Percentiles rank a stretch among this genome's conserved stretches.
These are phyloP conservation scores for Spisula solida DNA, from an alignment of 2,888 invertebrate genomes.

Conservation along the genomic window DNA sequence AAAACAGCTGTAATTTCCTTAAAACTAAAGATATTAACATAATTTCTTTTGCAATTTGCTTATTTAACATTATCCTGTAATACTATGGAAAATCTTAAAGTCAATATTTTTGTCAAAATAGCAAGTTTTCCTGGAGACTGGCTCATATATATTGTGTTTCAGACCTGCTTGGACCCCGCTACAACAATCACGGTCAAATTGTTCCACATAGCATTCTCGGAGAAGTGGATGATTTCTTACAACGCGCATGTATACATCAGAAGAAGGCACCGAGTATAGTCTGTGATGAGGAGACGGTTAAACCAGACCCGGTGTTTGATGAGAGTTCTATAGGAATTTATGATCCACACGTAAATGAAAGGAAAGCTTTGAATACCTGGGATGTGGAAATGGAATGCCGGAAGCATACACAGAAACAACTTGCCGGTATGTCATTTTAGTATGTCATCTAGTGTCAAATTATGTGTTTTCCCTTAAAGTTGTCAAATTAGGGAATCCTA, in stretches of 20 bases:
- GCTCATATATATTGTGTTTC: slow-evolving; percentile 7
- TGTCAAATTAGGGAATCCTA: no score
- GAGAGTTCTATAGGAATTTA: background rate
- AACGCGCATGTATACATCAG: slow-evolving; percentile 27
- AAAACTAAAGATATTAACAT: no score
- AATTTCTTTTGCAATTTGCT: no score
- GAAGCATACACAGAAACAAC: slow-evolving; percentile 35
- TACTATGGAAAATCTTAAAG: no score
- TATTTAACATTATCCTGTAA: no score
- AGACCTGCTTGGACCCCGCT: slow-evolving; percentile 44
- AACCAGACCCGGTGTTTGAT: background rate
- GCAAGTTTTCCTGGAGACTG: no score
- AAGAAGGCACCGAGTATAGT: background rate
- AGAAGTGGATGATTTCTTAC: slow-evolving; percentile 51
- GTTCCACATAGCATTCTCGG: slow-evolving; percentile 61
- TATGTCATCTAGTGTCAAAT: background rate
- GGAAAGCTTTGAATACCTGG: slow-evolving; percentile 48
- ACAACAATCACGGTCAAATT: slow-evolving; percentile 45
- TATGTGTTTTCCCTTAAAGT: no score
- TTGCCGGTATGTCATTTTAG: slow-evolving; percentile 33
- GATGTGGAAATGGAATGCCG: slow-evolving; percentile 49
- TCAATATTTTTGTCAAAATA: no score
- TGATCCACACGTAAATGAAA: slow-evolving; percentile 32
- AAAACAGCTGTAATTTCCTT: no score
- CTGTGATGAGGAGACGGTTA: background rate